Evolutionary conservation across 1,140 invertebrate species (phyloP), one percentile per base, ranked within the genome.

Genomic region (Acyrthosiphon pisum): DNA sequence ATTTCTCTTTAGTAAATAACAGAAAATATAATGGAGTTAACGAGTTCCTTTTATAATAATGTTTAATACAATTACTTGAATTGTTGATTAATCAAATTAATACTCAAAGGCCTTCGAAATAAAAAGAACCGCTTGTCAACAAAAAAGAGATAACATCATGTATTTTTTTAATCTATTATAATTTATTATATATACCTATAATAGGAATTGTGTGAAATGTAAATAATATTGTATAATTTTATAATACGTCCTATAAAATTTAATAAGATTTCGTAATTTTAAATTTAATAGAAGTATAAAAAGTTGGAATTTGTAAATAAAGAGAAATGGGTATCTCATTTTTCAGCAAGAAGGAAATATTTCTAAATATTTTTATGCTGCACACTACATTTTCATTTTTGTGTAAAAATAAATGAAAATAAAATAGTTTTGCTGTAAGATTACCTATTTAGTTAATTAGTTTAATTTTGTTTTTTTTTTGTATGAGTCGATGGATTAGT

Each of bases 71-170:
- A 86, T 86, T 87, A 46, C 6, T n/a, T 48, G 23, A 87, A 46
- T n/a, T 87, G 9, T 18, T 87, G 30, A 84, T 84, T 44, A 84
- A 84, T 84, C 20, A 84, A 84, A 41, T 84, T 41, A 84, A 84
- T 84, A 84, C 8, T 41, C 37, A 41, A 84, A 84, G 26, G 37
- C 8, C 35, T 41, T 44, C 37, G 83, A 84, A 84, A 84, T 44
- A 44, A 84, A 84, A 83, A 83, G 7, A 23, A 37, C 22, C 20
- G 22, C 41, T 83, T 83, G n/a, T 37, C 22, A 83, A 37, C 41
- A 81, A 76, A 37, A 41, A 41, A 81, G 20, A 83, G 20, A 83
- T n/a, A 76, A 76, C 6, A 18, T 9, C 6, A 14, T 76, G 18
- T n/a, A 76, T n/a, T 76, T 76, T 76, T n/a, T 6, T 53, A 53